phyloP scores from a whole-genome alignment of 2,888 invertebrate species.

The Apamea epomidion region DNA sequence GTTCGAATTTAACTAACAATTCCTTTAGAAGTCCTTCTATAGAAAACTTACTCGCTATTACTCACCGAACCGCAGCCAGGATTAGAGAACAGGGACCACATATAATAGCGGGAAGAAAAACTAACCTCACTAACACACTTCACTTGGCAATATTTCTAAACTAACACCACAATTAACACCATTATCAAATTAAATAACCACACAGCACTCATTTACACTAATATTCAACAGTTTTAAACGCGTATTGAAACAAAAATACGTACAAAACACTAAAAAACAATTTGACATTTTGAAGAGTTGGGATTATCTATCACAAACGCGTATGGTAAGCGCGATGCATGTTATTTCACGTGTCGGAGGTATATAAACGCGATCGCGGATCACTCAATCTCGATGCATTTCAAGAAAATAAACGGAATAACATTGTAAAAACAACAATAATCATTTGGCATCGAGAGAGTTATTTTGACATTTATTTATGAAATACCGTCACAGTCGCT shows the following conservation, averaged over 20 bases:
- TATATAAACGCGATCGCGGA: conserved; percentile 71
- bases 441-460: conserved; percentile 88
- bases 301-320: conserved; percentile 71
- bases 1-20: conserved; percentile 5
- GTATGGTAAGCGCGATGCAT: conserved; percentile 62
- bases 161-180: conserved; percentile 55
- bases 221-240: conserved; percentile 38
- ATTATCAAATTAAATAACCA: conserved; percentile 37
- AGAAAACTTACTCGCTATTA: conserved; percentile 85
- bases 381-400: conserved; percentile 83
- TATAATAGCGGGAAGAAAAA: conserved; percentile 88
- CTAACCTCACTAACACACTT: conserved; percentile 85
- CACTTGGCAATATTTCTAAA: conserved; percentile 72
- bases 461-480: conserved; percentile 80
- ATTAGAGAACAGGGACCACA: conserved; percentile 73
- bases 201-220: conserved; percentile 58
- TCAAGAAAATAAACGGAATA: conserved; percentile 69
- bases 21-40: conserved; percentile 80
- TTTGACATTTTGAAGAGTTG: conserved; percentile 81
- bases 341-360: conserved; percentile 55
- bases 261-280: conserved; percentile 84
- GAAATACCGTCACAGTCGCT: conserved; percentile 65
- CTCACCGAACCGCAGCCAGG: conserved; percentile 87
- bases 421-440: conserved; percentile 82
- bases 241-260: conserved; percentile 70